Base-by-base conservation (phyloP, 2,113 vertebrate species). In the Bubo scandiacus region DNA sequence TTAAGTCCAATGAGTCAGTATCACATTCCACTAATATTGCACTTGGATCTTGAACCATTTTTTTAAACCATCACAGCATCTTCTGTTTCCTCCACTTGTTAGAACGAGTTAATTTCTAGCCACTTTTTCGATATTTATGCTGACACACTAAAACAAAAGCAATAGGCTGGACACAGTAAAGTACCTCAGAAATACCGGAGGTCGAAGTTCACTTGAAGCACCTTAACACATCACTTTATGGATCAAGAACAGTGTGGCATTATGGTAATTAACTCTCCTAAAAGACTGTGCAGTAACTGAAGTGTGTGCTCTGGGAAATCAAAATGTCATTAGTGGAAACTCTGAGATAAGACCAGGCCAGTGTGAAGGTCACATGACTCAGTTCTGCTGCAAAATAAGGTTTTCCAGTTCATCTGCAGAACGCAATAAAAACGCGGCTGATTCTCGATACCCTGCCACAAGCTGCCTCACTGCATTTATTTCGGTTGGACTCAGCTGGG, bases 381-480 rank as follows among this genome's bases (percentile, higher is more conserved):
- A 99, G 99, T 99, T 99, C 98, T 99, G 99, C 98, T 99, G 99
- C 97, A 99, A 98, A 98, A 99, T 99, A 95, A 99, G 99, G 98
- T 99, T 99, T 98, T 99, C 99, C 95, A 99, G 99, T 98, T 99
- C 99, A 59, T 99, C 99, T 68, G 99, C 99, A 14, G 99, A 99
- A 96, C 99, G 99, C 70, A 99, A 96, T 96, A 99, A 98, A 98
- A 99, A 99, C 25, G 99, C 99, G 4, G 99, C 99, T 0, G 99
- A 99, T 98, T 99, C 99, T 86, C 99, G 98, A 90, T 99, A 99
- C 36, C 99, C 99, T 6, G 99, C 99, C 71, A 99, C 99, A 6
- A 99, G 99, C 98, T 99, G 99, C 96, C 99, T 98, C 97, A 99
- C 99, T 5, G 99, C 99, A 0, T 99, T 99, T 82, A 99, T 99